Percentiles rank a stretch among this genome's conserved stretches.
Conservation (phyloP, 2,797 vertebrate genomes). For the Falco berigora region DNA sequence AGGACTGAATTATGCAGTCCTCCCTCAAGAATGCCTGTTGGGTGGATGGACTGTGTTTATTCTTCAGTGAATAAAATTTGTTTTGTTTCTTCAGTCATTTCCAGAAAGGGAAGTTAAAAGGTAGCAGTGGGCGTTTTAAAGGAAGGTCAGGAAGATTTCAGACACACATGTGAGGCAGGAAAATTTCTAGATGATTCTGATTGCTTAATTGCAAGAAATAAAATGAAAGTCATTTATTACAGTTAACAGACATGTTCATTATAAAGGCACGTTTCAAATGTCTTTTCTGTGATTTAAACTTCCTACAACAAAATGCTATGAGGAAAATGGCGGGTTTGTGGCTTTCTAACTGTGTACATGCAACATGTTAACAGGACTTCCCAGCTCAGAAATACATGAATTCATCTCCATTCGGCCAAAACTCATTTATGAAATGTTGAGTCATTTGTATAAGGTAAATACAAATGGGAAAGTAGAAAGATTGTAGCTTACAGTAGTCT, state of each 20-base stretch:
- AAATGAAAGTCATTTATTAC: no score
- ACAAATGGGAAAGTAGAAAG: not conserved
- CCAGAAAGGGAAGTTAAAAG: not conserved
- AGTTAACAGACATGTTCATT: not conserved
- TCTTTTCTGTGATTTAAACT: not conserved
- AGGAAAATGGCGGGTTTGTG: not conserved
- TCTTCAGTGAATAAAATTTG: not conserved
- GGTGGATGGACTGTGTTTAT: not conserved
- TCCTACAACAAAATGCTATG: not conserved
- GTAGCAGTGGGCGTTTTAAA: not conserved
- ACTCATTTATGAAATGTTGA: not conserved
- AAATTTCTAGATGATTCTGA: not conserved
- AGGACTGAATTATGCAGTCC: not conserved
- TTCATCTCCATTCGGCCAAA: not conserved
- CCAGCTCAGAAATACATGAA: not conserved
- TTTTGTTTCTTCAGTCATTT: not conserved
- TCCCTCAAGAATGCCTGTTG: not conserved
- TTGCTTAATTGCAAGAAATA: not conserved
- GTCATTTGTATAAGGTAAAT: not conserved
- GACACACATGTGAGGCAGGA: not conserved
- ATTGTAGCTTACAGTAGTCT: not conserved
- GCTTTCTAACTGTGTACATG: not conserved
- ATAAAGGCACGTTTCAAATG: not conserved
- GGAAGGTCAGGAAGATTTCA: not conserved
- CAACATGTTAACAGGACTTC: not conserved